Evolutionary conservation across 2,797 vertebrate species (phyloP).

Genomic region (Ctenochaetus hawaiiensis): DNA sequence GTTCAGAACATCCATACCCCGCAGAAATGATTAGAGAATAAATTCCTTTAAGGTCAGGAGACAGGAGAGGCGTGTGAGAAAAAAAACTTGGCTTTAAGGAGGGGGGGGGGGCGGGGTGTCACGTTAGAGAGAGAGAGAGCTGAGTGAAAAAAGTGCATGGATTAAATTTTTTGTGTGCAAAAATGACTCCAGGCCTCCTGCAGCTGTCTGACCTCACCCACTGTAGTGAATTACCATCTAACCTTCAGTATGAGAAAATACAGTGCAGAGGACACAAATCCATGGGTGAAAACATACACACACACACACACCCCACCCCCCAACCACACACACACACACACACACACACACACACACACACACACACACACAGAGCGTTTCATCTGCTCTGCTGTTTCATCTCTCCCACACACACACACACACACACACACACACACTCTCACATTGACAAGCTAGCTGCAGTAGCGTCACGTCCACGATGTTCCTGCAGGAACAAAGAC

Average conservation of each 20-base stretch:
- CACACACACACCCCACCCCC: background rate
- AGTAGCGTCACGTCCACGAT: constrained; percentile 63
- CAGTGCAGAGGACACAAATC: constrained; percentile 21
- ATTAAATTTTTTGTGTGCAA: constrained; percentile 13
- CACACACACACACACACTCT: constrained; percentile 19
- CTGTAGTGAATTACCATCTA: background rate
- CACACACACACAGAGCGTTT: constrained; percentile 38
- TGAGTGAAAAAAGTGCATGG: constrained; percentile 5
- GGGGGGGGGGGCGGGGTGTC: no score
- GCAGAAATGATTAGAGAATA: constrained; percentile 48
- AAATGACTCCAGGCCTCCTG: constrained; percentile 21
- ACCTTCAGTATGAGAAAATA: constrained; percentile 3
- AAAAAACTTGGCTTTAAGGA: constrained; percentile 1
- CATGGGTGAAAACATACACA: background rate
- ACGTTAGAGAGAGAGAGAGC: constrained; percentile 2
- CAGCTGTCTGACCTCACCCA: constrained; percentile 13
- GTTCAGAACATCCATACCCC: constrained; percentile 11
- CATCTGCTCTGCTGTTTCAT: constrained; percentile 73
- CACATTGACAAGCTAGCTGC: constrained; percentile 19
- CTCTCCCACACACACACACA: constrained; percentile 26
- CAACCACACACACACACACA: no score
- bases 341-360: background rate
- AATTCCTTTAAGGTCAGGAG: constrained; percentile 24
- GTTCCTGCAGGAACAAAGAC: constrained; percentile 66
- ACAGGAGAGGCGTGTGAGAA: constrained; percentile 22